These are phyloP conservation scores for Bubo bubo DNA, from an alignment of 2,113 vertebrate genomes.

Conservation along the genomic window DNA sequence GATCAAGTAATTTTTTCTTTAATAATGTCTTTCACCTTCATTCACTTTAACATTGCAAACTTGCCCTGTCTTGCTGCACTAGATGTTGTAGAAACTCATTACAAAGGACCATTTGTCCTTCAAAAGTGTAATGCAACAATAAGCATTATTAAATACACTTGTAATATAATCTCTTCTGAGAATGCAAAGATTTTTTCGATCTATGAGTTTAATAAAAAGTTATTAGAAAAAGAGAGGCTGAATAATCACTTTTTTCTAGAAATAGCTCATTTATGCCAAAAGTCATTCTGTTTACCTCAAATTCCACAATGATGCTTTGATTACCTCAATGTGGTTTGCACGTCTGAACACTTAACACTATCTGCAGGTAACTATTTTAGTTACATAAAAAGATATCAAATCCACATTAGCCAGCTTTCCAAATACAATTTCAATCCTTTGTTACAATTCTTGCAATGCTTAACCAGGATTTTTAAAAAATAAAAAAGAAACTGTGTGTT, in stretches of 20 bases:
- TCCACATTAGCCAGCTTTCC: neutral
- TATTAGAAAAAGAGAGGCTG: neutral
- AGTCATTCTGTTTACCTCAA: neutral
- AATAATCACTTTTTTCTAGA: neutral
- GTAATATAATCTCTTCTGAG: neutral
- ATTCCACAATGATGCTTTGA: neutral
- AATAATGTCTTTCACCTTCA: neutral
- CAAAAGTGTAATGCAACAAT: neutral
- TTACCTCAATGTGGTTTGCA: neutral
- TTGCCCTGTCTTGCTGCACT: neutral
- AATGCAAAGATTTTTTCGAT: neutral
- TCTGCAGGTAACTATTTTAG: neutral
- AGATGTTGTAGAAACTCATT: neutral
- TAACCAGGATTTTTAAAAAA: neutral
- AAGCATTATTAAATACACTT: neutral
- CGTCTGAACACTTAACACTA: neutral
- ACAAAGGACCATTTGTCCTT: neutral
- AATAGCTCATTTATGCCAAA: neutral
- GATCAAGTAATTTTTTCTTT: neutral
- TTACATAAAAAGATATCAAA: neutral
- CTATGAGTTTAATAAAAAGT: neutral
- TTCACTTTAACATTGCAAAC: neutral
- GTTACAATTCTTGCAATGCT: neutral
- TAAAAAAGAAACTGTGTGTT: neutral
- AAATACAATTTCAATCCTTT: neutral